phyloP scores from a whole-genome alignment of 2,888 invertebrate species.

The Brachyptera risi region DNA sequence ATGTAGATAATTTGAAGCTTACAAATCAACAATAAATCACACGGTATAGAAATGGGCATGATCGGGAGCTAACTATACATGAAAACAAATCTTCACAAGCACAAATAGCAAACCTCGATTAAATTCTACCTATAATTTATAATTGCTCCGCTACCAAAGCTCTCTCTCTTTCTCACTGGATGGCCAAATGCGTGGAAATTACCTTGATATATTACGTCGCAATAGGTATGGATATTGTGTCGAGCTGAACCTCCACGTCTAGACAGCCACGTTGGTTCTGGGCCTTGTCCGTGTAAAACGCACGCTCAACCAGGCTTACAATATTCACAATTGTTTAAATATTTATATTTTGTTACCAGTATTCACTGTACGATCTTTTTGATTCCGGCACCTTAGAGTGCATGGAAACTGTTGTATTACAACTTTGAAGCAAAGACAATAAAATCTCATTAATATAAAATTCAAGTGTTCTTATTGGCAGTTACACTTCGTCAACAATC shows the following conservation, averaged over 20 bases:
- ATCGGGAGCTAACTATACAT: background rate
- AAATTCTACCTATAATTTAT: too few relatives aligned
- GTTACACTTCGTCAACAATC: too few relatives aligned
- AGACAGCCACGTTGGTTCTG: too few relatives aligned
- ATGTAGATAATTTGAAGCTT: background rate
- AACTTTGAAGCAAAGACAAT: background rate
- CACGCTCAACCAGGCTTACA: too few relatives aligned
- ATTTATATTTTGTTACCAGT: background rate
- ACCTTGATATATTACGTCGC: too few relatives aligned
- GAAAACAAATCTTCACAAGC: constrained; percentile 1
- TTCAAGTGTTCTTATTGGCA: too few relatives aligned
- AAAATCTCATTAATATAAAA: constrained; percentile 21
- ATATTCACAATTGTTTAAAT: constrained; percentile 7
- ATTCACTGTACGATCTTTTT: background rate
- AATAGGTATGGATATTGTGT: too few relatives aligned
- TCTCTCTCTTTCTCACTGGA: background rate
- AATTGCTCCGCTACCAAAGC: constrained; percentile 1
- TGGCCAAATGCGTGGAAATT: too few relatives aligned
- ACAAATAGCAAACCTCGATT: background rate
- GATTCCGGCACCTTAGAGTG: background rate
- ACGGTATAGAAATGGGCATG: background rate
- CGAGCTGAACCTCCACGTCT: too few relatives aligned
- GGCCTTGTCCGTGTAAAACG: too few relatives aligned
- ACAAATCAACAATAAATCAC: background rate
- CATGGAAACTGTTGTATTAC: background rate